A percentile compares a stretch with the other conserved stretches of the same genome.
Conservation (phyloP, 2,113 vertebrate species). For the Clupea harengus region DNA sequence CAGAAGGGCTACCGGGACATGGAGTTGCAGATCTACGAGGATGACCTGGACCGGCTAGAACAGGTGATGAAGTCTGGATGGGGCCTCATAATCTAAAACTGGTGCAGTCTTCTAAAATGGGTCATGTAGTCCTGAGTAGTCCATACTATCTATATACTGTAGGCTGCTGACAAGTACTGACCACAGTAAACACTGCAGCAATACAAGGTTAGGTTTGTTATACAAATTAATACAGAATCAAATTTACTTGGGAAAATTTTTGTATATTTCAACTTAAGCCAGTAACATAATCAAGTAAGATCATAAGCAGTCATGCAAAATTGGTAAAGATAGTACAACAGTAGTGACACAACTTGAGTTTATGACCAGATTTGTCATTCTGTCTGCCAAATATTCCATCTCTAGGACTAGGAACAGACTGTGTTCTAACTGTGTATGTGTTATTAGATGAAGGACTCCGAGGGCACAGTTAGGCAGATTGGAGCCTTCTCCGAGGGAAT, state of each 20-base stretch:
- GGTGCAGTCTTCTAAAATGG: too few relatives aligned
- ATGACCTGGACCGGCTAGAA: constrained; percentile 90
- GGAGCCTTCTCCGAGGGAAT: constrained; percentile 97
- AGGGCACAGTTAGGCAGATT: constrained; percentile 96
- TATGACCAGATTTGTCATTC: background rate
- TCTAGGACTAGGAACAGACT: background rate
- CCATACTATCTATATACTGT: too few relatives aligned
- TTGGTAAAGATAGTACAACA: background rate
- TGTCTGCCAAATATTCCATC: background rate
- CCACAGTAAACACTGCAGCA: too few relatives aligned
- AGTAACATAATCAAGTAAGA: background rate
- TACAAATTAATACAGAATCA: too few relatives aligned
- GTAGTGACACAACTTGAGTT: background rate
- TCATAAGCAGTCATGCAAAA: background rate
- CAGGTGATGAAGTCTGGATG: constrained; percentile 70
- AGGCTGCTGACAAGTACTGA: too few relatives aligned
- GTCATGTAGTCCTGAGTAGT: too few relatives aligned
- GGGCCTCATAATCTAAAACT: too few relatives aligned
- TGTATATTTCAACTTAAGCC: background rate
- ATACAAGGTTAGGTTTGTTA: too few relatives aligned
- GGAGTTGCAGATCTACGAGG: constrained; percentile 87
- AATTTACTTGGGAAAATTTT: background rate
- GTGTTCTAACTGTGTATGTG: constrained; percentile 12
- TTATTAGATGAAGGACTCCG: constrained; percentile 95
- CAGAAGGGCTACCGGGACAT: constrained; percentile 81